Evolutionary conservation across 2,888 invertebrate species (phyloP), one percentile per base, ranked within the genome.

Genomic region (Cheilosia pagana): DNA sequence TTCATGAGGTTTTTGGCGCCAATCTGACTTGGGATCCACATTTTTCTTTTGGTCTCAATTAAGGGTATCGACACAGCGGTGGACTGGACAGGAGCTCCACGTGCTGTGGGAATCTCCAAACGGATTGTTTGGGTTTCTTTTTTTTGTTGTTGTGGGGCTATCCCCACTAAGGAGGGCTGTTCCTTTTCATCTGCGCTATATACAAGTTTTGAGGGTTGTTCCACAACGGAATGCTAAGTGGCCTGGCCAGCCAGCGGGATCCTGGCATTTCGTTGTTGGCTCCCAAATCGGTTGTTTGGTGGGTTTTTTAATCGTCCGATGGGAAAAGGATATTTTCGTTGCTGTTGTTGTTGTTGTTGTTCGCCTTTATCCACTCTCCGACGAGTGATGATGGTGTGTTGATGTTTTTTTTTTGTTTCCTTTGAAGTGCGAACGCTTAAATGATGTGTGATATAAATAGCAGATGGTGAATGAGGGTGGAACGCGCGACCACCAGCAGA

Each of bases 241-340:
- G 85, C 85, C 81, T 75, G 81, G 81, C 85, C 75, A 85, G 81
- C 85, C 85, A 85, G 85, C 85, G 71, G 81, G 75, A 81, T 81
- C 76, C 81, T 81, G 81, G 75, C 85, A 85, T 85, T 85, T 85
- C 65, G 75, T 75, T 67, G 85, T 60, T 85, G 85, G 81, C 81
- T 85, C 79, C 85, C 85, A 85, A 85, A 85, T 85, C 81, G 85
- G 85, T 85, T 85, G 85, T 76, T 85, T 85, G 85, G 85, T 85
- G 81, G 74, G 81, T 48, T 76, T 81, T 76, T 85, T 85, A 81
- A 81, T 85, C 85, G 85, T 85, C 85, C 85, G 85, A 81, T 85
- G 85, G 85, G 85, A 85, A 85, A 81, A 85, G 81, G 60, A 67
- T 70, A 63, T 35, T 71, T 41, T 67, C 8, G 8, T 28, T 8